These are phyloP conservation scores for Bagarius yarrelli DNA, from an alignment of 2,113 vertebrate genomes.

Conservation along the genomic window DNA sequence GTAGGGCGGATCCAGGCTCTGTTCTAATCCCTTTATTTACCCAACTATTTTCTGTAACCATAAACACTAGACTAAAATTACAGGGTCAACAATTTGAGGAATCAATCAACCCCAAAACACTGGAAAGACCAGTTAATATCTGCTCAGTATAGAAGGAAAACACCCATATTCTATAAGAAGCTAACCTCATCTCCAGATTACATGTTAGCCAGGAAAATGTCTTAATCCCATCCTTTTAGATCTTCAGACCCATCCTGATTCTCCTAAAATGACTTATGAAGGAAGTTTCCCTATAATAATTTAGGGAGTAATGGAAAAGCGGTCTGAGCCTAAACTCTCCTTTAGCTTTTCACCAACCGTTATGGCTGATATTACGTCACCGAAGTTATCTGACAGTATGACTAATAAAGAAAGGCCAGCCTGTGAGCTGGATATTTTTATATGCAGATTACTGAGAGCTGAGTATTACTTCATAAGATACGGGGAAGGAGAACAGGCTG, in stretches of 20 bases:
- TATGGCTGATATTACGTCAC: not conserved
- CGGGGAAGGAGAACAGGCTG: not conserved
- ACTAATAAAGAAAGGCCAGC: not conserved
- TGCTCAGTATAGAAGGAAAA: constrained; percentile 33
- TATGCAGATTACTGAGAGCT: not conserved
- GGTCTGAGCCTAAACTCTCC: constrained; percentile 8
- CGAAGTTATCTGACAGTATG: constrained; percentile 3
- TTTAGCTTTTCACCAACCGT: constrained; percentile 25
- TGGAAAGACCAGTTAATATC: constrained; percentile 24
- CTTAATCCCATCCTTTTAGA: constrained; percentile 15
- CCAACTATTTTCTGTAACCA: constrained; percentile 49
- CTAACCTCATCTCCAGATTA: constrained; percentile 12
- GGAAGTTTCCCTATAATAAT: constrained; percentile 9
- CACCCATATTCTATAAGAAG: constrained; percentile 2
- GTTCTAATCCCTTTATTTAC: constrained; percentile 60
- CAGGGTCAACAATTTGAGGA: constrained; percentile 43
- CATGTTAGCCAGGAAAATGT: constrained; percentile 22
- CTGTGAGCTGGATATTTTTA: not conserved
- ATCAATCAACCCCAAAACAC: constrained; percentile 55
- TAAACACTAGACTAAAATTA: constrained; percentile 54
- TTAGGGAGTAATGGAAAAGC: constrained; percentile 34
- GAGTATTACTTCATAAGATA: not conserved
- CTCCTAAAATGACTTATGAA: constrained; percentile 21
- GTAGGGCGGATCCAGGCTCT: constrained; percentile 49
- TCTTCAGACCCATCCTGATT: constrained; percentile 21